Evolutionary conservation across 2,797 vertebrate species (phyloP), one percentile per base, ranked within the genome.

Genomic region (Hemitrygon akajei): DNA sequence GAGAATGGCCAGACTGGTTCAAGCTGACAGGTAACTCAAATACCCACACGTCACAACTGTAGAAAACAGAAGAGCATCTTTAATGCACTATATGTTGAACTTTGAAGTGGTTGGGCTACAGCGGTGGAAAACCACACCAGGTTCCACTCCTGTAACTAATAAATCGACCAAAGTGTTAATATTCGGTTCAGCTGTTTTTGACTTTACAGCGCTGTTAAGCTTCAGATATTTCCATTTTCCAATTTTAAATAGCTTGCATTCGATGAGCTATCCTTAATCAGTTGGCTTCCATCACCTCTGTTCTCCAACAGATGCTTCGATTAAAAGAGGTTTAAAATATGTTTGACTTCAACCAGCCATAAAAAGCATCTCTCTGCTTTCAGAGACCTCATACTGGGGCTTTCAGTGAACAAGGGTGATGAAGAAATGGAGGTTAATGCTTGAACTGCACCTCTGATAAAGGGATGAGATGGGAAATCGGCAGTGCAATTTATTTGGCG

Each of bases 401-500:
- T 69, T 89, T 69, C 60, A 69, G 37, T 89, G 16, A 20, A 69
- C 18, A 18, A 37, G 16, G n/a, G 16, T 37, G 20, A 37, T 69
- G 86, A 37, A 18, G 63, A 22, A 87, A 92, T 56, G 37, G 11
- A 75, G 91, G 91, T 75, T 92, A 40, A 73, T 56, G 69, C 69
- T 75, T 75, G 27, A 37, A 7, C 69, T 56, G 69, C 69, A 73
- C 34, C 5, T 92, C n/a, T 75, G 22, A 92, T 91, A 91, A 91
- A 56, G 63, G 66, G 58, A 73, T 30, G 73, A 75, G 40, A 93
- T n/a, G 30, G 58, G 79, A 60, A 79, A 89, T 56, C 40, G n/a
- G 82, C 94, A 75, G 22, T 30, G 20, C 87, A 94, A 66, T 87
- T 93, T 1, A 40, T 92, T 94, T 79, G 93, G 94, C 76, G 30